These are phyloP conservation scores for Montipora sp. DNA, from an alignment of 64 coral and sea anemone genomes.

Conservation along the genomic window DNA sequence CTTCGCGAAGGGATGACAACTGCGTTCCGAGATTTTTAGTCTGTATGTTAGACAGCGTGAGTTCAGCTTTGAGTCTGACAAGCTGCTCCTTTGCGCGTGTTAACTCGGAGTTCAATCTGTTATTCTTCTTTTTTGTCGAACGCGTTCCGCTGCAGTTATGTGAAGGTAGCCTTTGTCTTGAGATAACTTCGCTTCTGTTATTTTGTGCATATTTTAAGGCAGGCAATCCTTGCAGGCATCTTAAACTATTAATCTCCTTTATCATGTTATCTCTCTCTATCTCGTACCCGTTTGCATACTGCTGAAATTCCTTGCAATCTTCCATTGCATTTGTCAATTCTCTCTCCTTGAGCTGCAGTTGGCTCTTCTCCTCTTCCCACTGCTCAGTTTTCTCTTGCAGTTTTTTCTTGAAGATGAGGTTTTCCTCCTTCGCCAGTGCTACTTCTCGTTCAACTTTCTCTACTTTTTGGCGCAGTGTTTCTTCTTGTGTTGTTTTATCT, in stretches of 20 bases:
- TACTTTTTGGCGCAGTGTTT: neutral
- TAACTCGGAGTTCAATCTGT: conserved; percentile 76
- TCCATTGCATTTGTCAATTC: conserved; percentile 16
- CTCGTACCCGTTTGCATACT: neutral
- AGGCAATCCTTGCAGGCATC: conserved; percentile 33
- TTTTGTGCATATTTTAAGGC: neutral
- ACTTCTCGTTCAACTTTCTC: neutral
- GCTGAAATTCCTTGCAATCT: conserved; percentile 1
- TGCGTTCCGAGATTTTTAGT: conserved; percentile 83
- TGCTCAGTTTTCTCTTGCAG: conserved; percentile 2
- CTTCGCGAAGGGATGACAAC: conserved; percentile 81
- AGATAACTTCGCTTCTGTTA: neutral
- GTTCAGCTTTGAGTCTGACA: conserved; percentile 74
- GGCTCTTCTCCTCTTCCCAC: neutral
- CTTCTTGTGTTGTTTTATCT: neutral
- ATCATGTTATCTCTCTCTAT: conserved; percentile 30
- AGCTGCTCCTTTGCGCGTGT: conserved; percentile 83
- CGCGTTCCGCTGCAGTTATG: neutral
- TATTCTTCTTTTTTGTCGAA: conserved; percentile 35
- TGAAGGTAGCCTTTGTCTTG: neutral
- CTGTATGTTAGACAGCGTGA: conserved; percentile 88
- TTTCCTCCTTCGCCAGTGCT: conserved; percentile 4
- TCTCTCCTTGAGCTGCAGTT: conserved; percentile 19
- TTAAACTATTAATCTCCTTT: conserved; percentile 42
- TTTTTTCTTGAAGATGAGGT: neutral